Conservation (phyloP, 2,888 invertebrate genomes). For the Tachystola acroxantha region DNA sequence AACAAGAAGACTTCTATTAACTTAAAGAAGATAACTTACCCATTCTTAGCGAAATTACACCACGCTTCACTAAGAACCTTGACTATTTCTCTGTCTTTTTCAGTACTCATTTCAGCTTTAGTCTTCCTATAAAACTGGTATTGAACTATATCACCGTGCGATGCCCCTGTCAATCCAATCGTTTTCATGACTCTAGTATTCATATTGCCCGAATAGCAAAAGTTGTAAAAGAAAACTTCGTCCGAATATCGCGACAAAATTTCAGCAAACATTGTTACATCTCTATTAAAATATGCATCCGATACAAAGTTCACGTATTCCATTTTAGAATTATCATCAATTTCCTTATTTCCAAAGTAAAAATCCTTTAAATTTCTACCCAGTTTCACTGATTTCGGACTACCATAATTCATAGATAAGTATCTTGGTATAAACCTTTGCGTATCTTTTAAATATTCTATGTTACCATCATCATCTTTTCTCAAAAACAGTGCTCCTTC, state of each 20-base stretch:
- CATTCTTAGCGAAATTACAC: constrained; percentile 54
- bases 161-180: constrained; percentile 45
- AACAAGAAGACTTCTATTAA: too few species aligned
- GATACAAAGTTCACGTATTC: constrained; percentile 45
- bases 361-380: constrained; percentile 31
- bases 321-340: constrained; percentile 23
- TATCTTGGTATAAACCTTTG: constrained; percentile 44
- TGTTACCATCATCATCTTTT: constrained; percentile 31
- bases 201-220: constrained; percentile 49
- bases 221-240: constrained; percentile 40
- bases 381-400: constrained; percentile 22
- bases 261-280: constrained; percentile 38
- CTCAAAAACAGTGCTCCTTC: constrained; percentile 52
- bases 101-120: constrained; percentile 34
- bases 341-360: constrained; percentile 39
- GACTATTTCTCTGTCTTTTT: constrained; percentile 38
- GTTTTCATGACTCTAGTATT: constrained; percentile 47
- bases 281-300: constrained; percentile 45
- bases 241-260: constrained; percentile 27
- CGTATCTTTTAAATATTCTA: constrained; percentile 34
- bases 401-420: constrained; percentile 25
- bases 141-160: constrained; percentile 58
- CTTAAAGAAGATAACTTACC: constrained; percentile 53
- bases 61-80: constrained; percentile 45
- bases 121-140: constrained; percentile 54